Evolutionary conservation across 2,113 vertebrate species (phyloP).

Genomic region (Crocuta crocuta): DNA sequence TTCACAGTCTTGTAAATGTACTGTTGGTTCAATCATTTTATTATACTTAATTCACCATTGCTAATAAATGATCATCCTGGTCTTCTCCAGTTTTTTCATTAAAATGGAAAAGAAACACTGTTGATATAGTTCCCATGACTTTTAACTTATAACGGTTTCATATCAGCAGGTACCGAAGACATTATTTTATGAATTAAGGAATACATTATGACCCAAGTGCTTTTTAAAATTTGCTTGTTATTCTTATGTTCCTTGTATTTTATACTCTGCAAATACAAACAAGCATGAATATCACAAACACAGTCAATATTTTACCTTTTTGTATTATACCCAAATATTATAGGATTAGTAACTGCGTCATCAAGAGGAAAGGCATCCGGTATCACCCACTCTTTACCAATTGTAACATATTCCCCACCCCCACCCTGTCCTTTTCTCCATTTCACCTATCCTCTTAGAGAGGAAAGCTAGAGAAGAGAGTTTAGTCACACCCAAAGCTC

Average conservation of each 20-base stretch:
- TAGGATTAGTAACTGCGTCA: neutral
- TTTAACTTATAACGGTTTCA: neutral
- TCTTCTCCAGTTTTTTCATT: neutral
- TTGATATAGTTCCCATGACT: neutral
- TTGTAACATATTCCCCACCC: neutral
- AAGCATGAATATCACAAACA: neutral
- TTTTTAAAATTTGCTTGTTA: neutral
- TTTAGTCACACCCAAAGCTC: neutral
- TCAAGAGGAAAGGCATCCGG: neutral
- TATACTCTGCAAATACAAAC: neutral
- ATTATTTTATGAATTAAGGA: neutral
- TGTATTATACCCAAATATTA: neutral
- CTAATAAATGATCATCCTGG: neutral
- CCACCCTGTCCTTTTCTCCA: neutral
- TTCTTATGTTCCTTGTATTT: neutral
- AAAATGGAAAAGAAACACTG: neutral
- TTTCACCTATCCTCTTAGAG: neutral
- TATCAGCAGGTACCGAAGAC: neutral
- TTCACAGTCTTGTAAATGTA: neutral
- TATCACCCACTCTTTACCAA: neutral
- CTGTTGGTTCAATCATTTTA: neutral
- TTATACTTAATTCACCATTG: neutral
- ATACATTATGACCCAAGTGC: neutral
- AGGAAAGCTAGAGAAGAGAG: neutral
- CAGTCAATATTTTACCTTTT: neutral